Evolutionary conservation across 1,140 invertebrate species (phyloP).

Genomic region (Sweltsa coloradensis): DNA sequence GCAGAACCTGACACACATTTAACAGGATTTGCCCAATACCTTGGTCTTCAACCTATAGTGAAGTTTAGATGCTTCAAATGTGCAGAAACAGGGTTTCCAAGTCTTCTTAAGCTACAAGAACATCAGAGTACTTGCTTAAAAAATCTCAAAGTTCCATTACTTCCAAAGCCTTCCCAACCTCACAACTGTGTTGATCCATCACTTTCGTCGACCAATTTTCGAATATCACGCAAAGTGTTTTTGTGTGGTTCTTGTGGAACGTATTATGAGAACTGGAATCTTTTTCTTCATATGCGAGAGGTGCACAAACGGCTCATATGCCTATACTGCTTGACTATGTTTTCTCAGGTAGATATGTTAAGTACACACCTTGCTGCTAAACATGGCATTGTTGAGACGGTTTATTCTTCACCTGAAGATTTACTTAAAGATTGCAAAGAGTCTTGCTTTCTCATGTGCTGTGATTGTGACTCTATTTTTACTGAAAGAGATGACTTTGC

Average conservation of each 20-base stretch:
- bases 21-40: slow-evolving; percentile 52
- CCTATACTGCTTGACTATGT: slow-evolving; percentile 64
- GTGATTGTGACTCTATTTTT: slow-evolving; percentile 61
- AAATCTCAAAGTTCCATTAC: slow-evolving; percentile 2
- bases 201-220: slow-evolving; percentile 35
- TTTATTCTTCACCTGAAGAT: slow-evolving; percentile 45
- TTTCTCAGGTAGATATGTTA: slow-evolving; percentile 60
- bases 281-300: slow-evolving; percentile 68
- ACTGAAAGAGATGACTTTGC: slow-evolving; percentile 56
- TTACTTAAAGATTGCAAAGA: slow-evolving; percentile 49
- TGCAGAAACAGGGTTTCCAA: slow-evolving; percentile 40
- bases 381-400: slow-evolving; percentile 54
- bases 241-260: slow-evolving; percentile 63
- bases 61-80: slow-evolving; percentile 55
- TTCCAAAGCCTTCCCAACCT: background rate
- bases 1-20: slow-evolving; percentile 5
- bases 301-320: slow-evolving; percentile 64
- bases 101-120: slow-evolving; percentile 42
- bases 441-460: slow-evolving; percentile 61
- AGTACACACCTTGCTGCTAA: slow-evolving; percentile 58
- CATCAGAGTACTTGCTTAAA: slow-evolving; percentile 42
- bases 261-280: slow-evolving; percentile 72
- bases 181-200: background rate
- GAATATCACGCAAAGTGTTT: slow-evolving; percentile 59
- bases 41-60: slow-evolving; percentile 52